Evolutionary conservation across 1,140 invertebrate genomes (phyloP).

Genomic region (Diorhabda elongata): DNA sequence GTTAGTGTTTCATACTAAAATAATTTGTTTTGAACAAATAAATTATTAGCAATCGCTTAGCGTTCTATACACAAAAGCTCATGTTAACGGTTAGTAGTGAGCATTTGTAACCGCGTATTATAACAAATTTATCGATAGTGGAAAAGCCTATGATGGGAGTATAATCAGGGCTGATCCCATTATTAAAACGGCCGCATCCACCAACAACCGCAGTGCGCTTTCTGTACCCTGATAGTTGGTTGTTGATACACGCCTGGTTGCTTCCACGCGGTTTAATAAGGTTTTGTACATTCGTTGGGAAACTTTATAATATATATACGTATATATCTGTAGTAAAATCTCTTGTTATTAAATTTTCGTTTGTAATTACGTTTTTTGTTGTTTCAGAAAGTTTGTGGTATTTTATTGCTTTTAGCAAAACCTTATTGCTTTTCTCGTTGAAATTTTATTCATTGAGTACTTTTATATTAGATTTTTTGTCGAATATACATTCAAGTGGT

Average conservation of each 20-base stretch:
- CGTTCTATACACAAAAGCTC: not conserved
- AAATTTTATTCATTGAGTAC: too few species aligned
- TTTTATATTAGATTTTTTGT: too few species aligned
- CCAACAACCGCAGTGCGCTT: not conserved
- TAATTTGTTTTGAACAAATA: too few species aligned
- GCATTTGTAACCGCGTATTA: slow-evolving; percentile 1
- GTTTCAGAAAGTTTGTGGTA: not conserved
- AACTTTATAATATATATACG: not conserved
- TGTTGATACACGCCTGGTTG: slow-evolving; percentile 1
- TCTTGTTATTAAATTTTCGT: slow-evolving; percentile 3
- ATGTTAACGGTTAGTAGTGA: not conserved
- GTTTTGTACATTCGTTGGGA: not conserved
- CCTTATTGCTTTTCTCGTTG: too few species aligned
- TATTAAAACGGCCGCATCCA: slow-evolving; percentile 1
- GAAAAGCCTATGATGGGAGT: slow-evolving; percentile 1
- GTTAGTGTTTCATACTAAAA: too few species aligned
- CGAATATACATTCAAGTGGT: too few species aligned
- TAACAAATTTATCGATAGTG: slow-evolving; percentile 2
- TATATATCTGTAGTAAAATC: slow-evolving; percentile 3
- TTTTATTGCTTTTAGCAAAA: not conserved
- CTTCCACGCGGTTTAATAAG: not conserved
- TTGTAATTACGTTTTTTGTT: not conserved
- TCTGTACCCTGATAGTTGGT: slow-evolving; percentile 1
- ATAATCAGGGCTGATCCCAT: slow-evolving; percentile 1
- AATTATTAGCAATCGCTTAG: too few species aligned